A percentile compares a stretch with the other conserved stretches of the same genome.
Conservation (phyloP, 1,140 invertebrate genomes). For the Pollicipes pollicipes region DNA sequence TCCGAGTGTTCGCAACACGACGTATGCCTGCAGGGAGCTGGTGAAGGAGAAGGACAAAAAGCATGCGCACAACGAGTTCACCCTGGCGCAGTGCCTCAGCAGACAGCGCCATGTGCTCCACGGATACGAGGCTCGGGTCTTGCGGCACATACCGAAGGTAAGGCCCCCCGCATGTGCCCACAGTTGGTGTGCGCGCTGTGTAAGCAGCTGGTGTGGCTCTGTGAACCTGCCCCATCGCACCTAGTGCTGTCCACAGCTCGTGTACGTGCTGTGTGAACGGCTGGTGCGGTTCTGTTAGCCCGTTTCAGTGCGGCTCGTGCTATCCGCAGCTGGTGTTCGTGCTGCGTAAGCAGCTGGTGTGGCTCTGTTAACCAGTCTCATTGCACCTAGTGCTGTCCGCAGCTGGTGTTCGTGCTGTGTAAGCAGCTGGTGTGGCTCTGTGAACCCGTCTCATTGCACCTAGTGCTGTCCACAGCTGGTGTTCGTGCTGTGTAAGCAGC, state of each 20-base stretch:
- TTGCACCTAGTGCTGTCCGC: slow-evolving; percentile 24
- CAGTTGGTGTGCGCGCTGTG: slow-evolving; percentile 53
- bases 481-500: slow-evolving; percentile 52
- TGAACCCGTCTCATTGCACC: slow-evolving; percentile 3
- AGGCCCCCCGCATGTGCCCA: slow-evolving; percentile 21
- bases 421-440: slow-evolving; percentile 55
- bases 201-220: slow-evolving; percentile 39
- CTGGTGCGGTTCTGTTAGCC: not conserved
- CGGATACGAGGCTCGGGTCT: slow-evolving; percentile 55
- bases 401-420: slow-evolving; percentile 56
- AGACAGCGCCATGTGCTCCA: slow-evolving; percentile 55
- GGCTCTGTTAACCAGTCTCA: too few relatives aligned
- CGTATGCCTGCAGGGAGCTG: slow-evolving; percentile 13
- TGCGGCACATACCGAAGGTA: slow-evolving; percentile 64
- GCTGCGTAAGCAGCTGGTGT: slow-evolving; percentile 45
- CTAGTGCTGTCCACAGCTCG: too few relatives aligned
- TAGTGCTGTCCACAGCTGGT: slow-evolving; percentile 39
- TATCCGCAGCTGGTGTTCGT: slow-evolving; percentile 40
- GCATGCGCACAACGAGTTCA: slow-evolving; percentile 36
- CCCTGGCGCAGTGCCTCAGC: slow-evolving; percentile 46
- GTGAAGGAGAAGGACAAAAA: slow-evolving; percentile 31
- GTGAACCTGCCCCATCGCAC: too few relatives aligned
- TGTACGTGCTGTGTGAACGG: too few relatives aligned
- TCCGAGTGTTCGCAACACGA: too few relatives aligned
- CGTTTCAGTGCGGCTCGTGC: too few relatives aligned